phyloP scores from a whole-genome alignment of 2,113 vertebrate species.

The Tapirus terrestris region DNA sequence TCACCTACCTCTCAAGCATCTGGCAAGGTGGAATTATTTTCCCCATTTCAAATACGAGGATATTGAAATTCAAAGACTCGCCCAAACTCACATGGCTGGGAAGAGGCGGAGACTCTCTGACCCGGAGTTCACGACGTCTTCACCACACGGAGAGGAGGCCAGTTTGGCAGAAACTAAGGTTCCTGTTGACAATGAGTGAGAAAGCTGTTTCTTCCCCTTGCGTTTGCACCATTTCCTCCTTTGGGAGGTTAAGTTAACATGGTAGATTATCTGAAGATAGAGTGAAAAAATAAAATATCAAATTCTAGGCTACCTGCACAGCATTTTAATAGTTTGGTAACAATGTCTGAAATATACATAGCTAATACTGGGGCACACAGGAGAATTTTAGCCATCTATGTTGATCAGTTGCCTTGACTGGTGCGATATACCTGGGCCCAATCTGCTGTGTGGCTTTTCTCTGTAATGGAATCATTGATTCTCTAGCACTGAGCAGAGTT shows the following conservation, averaged over 20 bases:
- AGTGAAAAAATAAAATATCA: background rate
- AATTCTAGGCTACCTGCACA: background rate
- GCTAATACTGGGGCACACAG: background rate
- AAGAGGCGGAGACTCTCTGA: background rate
- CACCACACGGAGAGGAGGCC: too few species aligned
- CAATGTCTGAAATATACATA: background rate
- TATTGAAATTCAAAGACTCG: background rate
- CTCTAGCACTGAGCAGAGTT: background rate
- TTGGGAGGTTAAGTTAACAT: background rate
- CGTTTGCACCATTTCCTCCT: fast-evolving
- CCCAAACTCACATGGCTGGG: too few species aligned
- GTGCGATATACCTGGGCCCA: too few species aligned
- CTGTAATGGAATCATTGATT: background rate
- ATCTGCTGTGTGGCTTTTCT: background rate
- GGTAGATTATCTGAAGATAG: background rate
- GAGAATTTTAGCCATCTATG: background rate
- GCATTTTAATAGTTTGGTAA: background rate
- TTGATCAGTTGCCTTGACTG: too few species aligned
- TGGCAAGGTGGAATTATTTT: background rate
- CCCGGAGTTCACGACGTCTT: background rate
- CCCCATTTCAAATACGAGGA: background rate
- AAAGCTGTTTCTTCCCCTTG: background rate
- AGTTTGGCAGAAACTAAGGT: background rate
- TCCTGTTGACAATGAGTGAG: background rate
- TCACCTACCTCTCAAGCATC: background rate